Conservation (phyloP, 2,113 vertebrate species). For the Oncorhynchus gorbuscha region DNA sequence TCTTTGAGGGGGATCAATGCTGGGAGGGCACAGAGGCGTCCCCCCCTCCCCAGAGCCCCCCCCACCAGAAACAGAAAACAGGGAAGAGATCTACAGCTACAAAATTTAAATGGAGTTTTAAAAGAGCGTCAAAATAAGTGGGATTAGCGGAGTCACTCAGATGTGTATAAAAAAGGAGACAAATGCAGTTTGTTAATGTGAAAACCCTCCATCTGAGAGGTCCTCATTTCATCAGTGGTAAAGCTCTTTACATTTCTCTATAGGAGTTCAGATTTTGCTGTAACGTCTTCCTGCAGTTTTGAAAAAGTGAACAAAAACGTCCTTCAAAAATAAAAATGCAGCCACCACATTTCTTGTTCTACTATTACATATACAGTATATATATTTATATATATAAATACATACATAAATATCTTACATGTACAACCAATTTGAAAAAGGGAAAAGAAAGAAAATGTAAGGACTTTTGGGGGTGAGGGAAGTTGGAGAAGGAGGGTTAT, state of each 20-base stretch:
- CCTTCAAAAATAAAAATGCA: conserved; percentile 81
- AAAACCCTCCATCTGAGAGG: conserved; percentile 57
- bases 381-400: conserved; percentile 85
- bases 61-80: conserved; percentile 24
- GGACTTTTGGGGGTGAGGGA: conserved; percentile 61
- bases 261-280: conserved; percentile 46
- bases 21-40: conserved; percentile 4
- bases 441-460: conserved; percentile 68
- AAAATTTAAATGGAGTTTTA: conserved; percentile 41
- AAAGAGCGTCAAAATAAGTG: conserved; percentile 8
- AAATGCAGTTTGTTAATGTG: conserved; percentile 63
- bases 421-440: conserved; percentile 76
- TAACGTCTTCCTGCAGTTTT: conserved; percentile 77
- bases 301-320: conserved; percentile 75
- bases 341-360: conserved; percentile 76
- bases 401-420: conserved; percentile 85
- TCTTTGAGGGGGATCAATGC: conserved; percentile 42
- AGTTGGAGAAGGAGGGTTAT: conserved; percentile 16
- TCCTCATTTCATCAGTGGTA: conserved; percentile 71
- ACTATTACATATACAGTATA: conserved; percentile 84
- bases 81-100: conserved; percentile 29
- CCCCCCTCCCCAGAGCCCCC: conserved; percentile 29
- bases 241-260: conserved; percentile 44
- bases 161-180: conserved; percentile 52
- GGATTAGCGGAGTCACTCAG: conserved; percentile 42